Conservation (phyloP, 2,113 vertebrate genomes). For the Pachycephala philippinensis region DNA sequence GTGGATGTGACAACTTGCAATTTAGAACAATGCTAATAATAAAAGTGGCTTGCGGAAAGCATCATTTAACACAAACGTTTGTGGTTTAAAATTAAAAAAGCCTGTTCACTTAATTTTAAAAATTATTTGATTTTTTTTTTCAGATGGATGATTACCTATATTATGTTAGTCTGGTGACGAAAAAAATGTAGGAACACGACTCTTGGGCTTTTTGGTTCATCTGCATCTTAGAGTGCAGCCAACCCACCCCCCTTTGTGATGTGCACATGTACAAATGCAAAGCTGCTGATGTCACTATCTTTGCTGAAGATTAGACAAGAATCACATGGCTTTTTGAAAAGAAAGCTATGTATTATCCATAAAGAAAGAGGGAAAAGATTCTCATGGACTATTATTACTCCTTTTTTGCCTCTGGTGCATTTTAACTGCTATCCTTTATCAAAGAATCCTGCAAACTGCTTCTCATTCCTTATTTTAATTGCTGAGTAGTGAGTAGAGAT, state of each 20-base stretch:
- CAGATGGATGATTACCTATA: neutral
- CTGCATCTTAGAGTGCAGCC: neutral
- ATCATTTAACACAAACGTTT: neutral
- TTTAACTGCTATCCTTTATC: neutral
- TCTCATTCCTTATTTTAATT: neutral
- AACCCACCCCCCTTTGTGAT: neutral
- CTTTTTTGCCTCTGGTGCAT: neutral
- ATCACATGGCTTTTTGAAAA: neutral
- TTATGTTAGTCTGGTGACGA: neutral
- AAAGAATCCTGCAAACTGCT: neutral
- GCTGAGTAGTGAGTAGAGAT: neutral
- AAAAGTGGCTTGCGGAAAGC: conserved; percentile 3
- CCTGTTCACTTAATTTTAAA: neutral
- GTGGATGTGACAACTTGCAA: conserved; percentile 57
- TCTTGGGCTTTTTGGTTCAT: neutral
- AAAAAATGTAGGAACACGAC: neutral
- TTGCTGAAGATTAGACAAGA: neutral
- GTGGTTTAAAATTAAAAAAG: neutral
- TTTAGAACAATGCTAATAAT: conserved; percentile 40
- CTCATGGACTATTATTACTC: neutral
- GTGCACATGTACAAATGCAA: neutral
- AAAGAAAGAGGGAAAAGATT: neutral
- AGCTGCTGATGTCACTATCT: neutral
- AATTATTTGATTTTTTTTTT: neutral
- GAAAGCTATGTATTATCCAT: neutral